Evolutionary conservation across 2,113 vertebrate species (phyloP), one percentile per base, ranked within the genome.

Genomic region (Emydocephalus ijimae): DNA sequence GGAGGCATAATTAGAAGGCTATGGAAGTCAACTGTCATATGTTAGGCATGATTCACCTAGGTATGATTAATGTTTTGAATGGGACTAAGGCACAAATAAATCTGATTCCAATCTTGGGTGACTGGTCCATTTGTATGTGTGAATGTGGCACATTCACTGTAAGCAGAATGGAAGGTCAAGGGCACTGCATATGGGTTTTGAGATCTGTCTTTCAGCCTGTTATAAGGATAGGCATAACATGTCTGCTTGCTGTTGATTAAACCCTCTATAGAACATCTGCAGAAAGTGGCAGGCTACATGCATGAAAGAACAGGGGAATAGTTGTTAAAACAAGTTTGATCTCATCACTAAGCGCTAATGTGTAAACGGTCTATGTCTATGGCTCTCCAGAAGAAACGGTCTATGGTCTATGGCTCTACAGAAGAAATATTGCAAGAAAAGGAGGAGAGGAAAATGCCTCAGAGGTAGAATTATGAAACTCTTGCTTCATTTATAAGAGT

Each of bases 391-490:
- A 87, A 87, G 39, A 92, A 89, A 93, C 39, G 39, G 39, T 39
- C 39, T 39, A 39, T 39, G 39, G 39, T 39, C 39, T 39, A 39
- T 39, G 23, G 64, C 86, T 85, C 48, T 55, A 50, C 64, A 91
- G 92, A 87, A 87, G 50, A 92, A 89, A 93, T 56, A 92, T 55
- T 48, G 57, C 34, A 89, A 90, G 87, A 86, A 87, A 89, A 69
- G 20, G 69, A 39, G 52, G 26, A 10, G 29, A 15, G 24, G 34
- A 45, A 81, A 59, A 85, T 34, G 14, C 81, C 89, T 92, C 12
- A 12, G 81, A 86, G 81, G 81, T 93, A 87, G 50, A 93, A 90
- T 92, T 74, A 90, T 93, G 93, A 92, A 93, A 92, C 52, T 87
- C 81, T 89, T 48, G 50, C 81, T 90, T 90, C 93, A 87, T 93